Conservation (phyloP, 2,113 vertebrate species). For the Seriola quinqueradiata region DNA sequence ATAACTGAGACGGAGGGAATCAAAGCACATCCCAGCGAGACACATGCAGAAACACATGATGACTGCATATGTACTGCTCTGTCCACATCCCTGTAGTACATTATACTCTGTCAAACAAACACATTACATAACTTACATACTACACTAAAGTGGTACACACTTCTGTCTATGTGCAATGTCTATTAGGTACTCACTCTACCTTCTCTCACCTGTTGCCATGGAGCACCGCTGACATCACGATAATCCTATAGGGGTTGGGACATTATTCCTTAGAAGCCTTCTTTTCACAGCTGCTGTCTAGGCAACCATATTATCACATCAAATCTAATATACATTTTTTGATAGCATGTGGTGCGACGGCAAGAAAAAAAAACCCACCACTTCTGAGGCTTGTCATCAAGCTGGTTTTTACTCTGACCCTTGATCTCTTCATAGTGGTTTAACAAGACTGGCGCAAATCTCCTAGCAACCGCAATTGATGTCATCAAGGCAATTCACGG, state of each 20-base stretch:
- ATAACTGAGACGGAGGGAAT: background rate
- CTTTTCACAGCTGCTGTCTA: slow-evolving; percentile 4
- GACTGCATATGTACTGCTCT: background rate
- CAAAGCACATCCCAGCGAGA: background rate
- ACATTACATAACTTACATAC: background rate
- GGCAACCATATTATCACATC: background rate
- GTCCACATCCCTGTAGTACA: background rate
- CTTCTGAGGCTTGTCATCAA: background rate
- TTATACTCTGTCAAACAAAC: background rate
- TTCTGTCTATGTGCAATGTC: background rate
- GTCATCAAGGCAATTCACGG: background rate
- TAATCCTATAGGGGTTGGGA: background rate
- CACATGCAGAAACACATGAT: slow-evolving; percentile 9
- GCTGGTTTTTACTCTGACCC: background rate
- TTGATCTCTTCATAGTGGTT: background rate
- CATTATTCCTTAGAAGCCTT: background rate
- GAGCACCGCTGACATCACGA: background rate
- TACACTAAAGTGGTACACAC: background rate
- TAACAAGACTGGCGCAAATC: background rate
- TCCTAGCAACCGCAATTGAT: background rate
- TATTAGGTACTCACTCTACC: background rate
- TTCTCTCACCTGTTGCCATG: slow-evolving; percentile 21
- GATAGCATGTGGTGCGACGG: background rate
- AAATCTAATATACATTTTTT: background rate
- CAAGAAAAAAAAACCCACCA: background rate